phyloP scores from a whole-genome alignment of 2,888 invertebrate genomes.

The Salticus scenicus region DNA sequence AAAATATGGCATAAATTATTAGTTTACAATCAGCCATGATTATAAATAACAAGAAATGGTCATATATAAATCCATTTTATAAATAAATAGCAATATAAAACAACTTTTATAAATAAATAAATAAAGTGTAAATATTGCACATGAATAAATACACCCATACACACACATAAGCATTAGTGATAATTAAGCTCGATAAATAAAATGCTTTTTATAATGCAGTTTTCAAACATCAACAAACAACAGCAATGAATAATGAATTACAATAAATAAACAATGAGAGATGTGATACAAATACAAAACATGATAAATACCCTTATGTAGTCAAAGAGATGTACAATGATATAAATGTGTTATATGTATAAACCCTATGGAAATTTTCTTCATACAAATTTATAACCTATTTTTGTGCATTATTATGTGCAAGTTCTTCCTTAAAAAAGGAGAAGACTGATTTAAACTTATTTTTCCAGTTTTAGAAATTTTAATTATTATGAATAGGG shows the following conservation, averaged over 20 bases:
- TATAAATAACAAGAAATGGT: background rate
- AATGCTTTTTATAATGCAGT: background rate
- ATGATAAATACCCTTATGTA: background rate
- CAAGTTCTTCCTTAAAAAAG: background rate
- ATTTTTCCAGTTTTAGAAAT: background rate
- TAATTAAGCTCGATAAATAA: no score
- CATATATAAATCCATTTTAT: background rate
- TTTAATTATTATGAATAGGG: constrained; percentile 47
- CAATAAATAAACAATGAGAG: no score
- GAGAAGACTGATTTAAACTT: background rate
- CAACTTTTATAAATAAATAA: no score
- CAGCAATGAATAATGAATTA: no score
- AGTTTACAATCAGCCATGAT: no score
- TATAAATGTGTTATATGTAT: no score
- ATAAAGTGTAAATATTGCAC: background rate
- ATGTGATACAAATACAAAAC: background rate
- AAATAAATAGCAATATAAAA: background rate
- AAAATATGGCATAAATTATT: no score
- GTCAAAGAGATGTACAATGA: background rate
- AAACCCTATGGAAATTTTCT: background rate
- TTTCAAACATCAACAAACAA: no score
- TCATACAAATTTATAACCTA: background rate
- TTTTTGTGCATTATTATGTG: constrained; percentile 24
- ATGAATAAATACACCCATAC: background rate
- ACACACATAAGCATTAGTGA: background rate